Base-by-base conservation (phyloP, 1,140 invertebrate genomes). In the Triops cancriformis region DNA sequence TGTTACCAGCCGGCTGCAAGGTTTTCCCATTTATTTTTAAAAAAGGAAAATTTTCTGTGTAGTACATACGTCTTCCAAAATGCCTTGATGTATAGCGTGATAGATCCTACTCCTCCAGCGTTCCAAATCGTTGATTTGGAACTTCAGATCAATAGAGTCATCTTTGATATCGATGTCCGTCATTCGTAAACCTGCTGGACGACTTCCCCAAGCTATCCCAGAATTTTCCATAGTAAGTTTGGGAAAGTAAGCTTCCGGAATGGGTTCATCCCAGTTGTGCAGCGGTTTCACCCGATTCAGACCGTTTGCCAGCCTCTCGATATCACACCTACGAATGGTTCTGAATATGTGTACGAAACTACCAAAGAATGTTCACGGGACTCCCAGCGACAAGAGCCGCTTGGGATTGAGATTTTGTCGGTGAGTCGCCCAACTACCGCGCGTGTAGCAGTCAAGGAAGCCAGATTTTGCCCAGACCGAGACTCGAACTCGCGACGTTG, bases 71-170 rank as follows among this genome's bases (percentile, higher is more conserved):
- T 81, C 77, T 12, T 80, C 73, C 11, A 91, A 87, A 41, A 87
- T 83, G 51, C 90, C 91, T 37, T 88, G 88, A 73, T 92, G 89
- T 75, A 94, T 91, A 14, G 92, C 93, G 72, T 91, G 88, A 27
- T 88, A 86, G 80, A 94, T 90, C 27, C 92, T 86, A 81, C 92
- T 90, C 1, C 90, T 86, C 91, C 91, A 94, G 72, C 89, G 87
- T 81, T 91, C 89, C 80, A 95, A 72, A 80, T 92, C 88, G 1
- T 88, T 84, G 7, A 94, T 76, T 42, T 26, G 64, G 23, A 31
- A 75, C 27, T 75, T 42, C 18, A 80, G 45, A 64, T 73, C 43
- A 18, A 72, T 7, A 10, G 75, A 28, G 11, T 37, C 37, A 11
- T 73, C 77, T n/a, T 64, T 28, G 26, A 74, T 80, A 72, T 80